A percentile compares a stretch with the other conserved stretches of the same genome.
Conservation (phyloP, 2,888 invertebrate genomes). For the Drosophila rellima region DNA sequence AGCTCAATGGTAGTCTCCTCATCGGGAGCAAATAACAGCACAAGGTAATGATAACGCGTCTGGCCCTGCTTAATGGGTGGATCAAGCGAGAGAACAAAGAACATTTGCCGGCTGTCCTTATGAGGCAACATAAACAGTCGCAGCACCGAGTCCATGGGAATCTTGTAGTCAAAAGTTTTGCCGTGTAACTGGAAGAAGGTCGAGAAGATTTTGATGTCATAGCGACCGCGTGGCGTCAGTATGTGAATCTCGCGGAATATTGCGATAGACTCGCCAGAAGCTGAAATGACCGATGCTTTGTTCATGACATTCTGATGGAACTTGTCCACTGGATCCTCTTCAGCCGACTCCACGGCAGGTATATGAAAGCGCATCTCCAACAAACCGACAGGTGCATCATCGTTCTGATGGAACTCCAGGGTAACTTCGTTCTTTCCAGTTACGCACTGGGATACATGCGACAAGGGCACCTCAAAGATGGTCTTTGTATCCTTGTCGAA, state of each 20-base stretch:
- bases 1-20: conserved; percentile 97
- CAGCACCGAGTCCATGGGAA: conserved; percentile 98
- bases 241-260: conserved; percentile 98
- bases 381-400: conserved; percentile 98
- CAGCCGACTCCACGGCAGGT: conserved; percentile 95
- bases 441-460: conserved; percentile 97
- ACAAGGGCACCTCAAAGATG: conserved; percentile 98
- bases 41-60: conserved; percentile 98
- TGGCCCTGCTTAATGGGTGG: conserved; percentile 99
- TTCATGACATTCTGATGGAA: conserved; percentile 98
- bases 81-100: conserved; percentile 98
- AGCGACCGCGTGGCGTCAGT: conserved; percentile 97
- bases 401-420: conserved; percentile 99
- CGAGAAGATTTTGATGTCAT: conserved; percentile 96
- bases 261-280: conserved; percentile 98
- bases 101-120: conserved; percentile 99
- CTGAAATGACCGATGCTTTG: conserved; percentile 98
- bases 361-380: conserved; percentile 99
- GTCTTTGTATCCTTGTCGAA: conserved; percentile 94
- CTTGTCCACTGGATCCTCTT: conserved; percentile 97
- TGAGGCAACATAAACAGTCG: conserved; percentile 98
- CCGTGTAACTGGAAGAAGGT: conserved; percentile 97
- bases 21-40: conserved; percentile 96
- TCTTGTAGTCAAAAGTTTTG: conserved; percentile 99
- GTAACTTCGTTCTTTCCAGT: conserved; percentile 99